Percentiles rank a stretch among this genome's conserved stretches.
phyloP scores from a whole-genome alignment of 2,888 invertebrate genomes.

The Cabera pusaria region DNA sequence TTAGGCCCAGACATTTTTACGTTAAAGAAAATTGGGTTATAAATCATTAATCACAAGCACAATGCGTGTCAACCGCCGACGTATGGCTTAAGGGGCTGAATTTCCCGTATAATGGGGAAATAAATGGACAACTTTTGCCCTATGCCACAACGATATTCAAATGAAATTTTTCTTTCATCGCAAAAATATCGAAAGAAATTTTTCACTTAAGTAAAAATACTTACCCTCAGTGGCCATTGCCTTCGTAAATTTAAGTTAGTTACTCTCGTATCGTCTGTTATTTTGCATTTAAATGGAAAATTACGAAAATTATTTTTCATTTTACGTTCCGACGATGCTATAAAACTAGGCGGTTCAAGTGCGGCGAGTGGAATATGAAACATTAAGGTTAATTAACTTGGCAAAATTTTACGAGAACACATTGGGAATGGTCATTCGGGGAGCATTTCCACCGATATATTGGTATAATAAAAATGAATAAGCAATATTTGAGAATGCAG shows the following conservation, averaged over 20 bases:
- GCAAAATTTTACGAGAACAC: conserved; percentile 50
- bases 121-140: conserved; percentile 61
- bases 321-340: neutral
- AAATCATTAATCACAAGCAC: conserved; percentile 76
- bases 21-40: conserved; percentile 69
- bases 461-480: conserved; percentile 73
- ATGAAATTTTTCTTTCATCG: conserved; percentile 12
- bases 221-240: neutral
- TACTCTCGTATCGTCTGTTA: neutral
- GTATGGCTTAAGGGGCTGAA: conserved; percentile 68
- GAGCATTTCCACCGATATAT: conserved; percentile 51
- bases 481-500: conserved; percentile 67
- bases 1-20: conserved; percentile 53
- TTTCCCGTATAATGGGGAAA: conserved; percentile 73
- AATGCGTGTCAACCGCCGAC: conserved; percentile 73
- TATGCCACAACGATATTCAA: conserved; percentile 13
- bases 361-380: conserved; percentile 21
- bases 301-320: conserved; percentile 4
- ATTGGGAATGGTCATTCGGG: conserved; percentile 51
- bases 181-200: conserved; percentile 7
- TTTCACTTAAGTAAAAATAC: conserved; percentile 3
- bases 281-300: conserved; percentile 3
- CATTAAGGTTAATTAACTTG: conserved; percentile 44
- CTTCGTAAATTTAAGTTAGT: conserved; percentile 1
- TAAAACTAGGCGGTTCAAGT: conserved; percentile 7